Base-by-base conservation (phyloP, 2,888 invertebrate genomes). In the Galeopsomyia nigrocyanea region DNA sequence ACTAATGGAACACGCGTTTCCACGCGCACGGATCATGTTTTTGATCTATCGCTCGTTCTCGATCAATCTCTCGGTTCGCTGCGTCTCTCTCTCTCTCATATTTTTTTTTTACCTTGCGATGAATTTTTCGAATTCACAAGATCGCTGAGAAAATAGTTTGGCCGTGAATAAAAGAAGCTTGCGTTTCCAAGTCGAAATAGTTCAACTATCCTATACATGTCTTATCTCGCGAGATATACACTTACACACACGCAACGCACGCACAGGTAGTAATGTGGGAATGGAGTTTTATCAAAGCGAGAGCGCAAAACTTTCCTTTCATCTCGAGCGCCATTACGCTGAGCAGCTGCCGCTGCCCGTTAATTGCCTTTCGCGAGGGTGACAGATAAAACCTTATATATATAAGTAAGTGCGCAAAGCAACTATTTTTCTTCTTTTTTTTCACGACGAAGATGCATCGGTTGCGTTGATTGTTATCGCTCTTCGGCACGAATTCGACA, bases 1-100 rank as follows among this genome's bases (percentile, higher is more conserved):
- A 31, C 83, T 84, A 84, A 85, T 86, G 84, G 83, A 86, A 86
- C 85, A 85, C 84, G 83, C 83, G 85, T 85, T 85, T 82, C 82
- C 81, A 78, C 79, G 80, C 82, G 82, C 82, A 31, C 31, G 31
- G n/a, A 81, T 81, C 82, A 83, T 84, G 82, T 79, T 82, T 82
- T 82, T 82, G 81, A 82, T 83, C 84, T 80, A 79, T 80, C 80
- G 80, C 39, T 46, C 62, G 1, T 26, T 63, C 49, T 63, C 21
- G 57, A n/a, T 57, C 3, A 60, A 67, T 51, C 31, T 84, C 84
- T 83, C 82, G 79, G 77, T 80, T 80, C 82, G 82, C 79, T 79
- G 82, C 77, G 83, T 83, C 83, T 81, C 78, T 78, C 80, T 31
- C 77, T 80, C 77, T 75, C 75, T 68, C 57, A 39, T 39, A 55